A percentile compares a stretch with the other conserved stretches of the same genome.
phyloP scores from a whole-genome alignment of 2,797 vertebrate genomes.

The Dallia pectoralis region DNA sequence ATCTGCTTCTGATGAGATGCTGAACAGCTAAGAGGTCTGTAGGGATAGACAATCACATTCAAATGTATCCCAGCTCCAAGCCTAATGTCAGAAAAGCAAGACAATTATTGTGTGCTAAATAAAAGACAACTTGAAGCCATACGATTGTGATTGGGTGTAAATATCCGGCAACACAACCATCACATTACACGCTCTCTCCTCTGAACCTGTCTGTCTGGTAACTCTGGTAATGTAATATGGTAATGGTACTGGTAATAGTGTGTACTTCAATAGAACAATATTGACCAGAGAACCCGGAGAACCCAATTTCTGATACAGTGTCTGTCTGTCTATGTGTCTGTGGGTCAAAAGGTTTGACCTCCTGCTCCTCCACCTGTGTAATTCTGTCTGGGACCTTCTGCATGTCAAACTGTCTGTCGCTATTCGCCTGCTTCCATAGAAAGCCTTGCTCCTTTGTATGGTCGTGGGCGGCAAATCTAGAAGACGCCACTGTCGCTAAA shows the following conservation, averaged over 20 bases:
- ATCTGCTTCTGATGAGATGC: not conserved
- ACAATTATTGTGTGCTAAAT: not conserved
- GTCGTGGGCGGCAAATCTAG: conserved; percentile 67
- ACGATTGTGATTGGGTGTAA: not conserved
- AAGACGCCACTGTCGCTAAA: conserved; percentile 43
- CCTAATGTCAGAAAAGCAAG: not conserved
- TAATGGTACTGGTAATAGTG: no score
- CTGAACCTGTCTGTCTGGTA: no score
- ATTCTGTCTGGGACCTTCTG: conserved; percentile 2
- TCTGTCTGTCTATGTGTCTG: not conserved
- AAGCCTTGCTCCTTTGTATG: conserved; percentile 27
- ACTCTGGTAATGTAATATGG: no score
- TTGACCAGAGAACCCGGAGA: no score
- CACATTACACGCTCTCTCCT: no score
- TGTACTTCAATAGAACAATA: no score
- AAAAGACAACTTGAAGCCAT: not conserved
- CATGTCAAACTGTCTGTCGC: not conserved
- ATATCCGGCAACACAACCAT: no score
- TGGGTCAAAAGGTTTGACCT: not conserved
- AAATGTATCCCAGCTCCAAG: not conserved
- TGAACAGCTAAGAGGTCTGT: not conserved
- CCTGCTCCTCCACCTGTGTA: not conserved
- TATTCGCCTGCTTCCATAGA: not conserved
- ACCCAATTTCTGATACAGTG: no score
- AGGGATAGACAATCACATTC: not conserved